Evolutionary conservation across 1,140 invertebrate species (phyloP).

Genomic region (Rhizoglyphus robini): DNA sequence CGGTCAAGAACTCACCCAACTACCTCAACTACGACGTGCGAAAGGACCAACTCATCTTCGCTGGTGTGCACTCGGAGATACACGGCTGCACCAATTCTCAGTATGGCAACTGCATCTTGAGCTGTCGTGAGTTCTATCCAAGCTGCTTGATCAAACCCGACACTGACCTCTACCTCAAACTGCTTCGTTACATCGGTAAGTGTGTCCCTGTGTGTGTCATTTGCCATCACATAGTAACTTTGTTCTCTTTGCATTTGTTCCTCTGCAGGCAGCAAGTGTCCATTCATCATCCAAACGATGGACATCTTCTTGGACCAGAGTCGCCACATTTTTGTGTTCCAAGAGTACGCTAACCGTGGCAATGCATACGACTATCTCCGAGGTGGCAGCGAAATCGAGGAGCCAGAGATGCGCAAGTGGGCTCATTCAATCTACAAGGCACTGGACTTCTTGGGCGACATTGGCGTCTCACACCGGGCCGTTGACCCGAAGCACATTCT

Average conservation of each 20-base stretch:
- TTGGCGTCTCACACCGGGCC: not conserved
- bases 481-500: conserved; percentile 12
- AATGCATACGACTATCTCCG: no score
- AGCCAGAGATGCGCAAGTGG: no score
- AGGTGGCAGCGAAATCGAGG: no score
- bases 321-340: not conserved
- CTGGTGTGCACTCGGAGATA: not conserved
- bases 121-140: not conserved
- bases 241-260: no score
- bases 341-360: no score
- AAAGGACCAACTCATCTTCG: not conserved
- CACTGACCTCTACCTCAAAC: not conserved
- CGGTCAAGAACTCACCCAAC: not conserved
- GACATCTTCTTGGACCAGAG: no score
- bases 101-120: not conserved
- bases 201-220: no score
- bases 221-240: no score
- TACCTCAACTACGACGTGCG: not conserved
- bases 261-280: not conserved
- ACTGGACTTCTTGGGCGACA: no score
- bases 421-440: no score
- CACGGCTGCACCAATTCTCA: not conserved
- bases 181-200: not conserved
- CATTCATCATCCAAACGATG: no score
- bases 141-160: not conserved